These are phyloP conservation scores for Cephus pygmeus DNA, from an alignment of 2,888 invertebrate genomes.

Conservation along the genomic window DNA sequence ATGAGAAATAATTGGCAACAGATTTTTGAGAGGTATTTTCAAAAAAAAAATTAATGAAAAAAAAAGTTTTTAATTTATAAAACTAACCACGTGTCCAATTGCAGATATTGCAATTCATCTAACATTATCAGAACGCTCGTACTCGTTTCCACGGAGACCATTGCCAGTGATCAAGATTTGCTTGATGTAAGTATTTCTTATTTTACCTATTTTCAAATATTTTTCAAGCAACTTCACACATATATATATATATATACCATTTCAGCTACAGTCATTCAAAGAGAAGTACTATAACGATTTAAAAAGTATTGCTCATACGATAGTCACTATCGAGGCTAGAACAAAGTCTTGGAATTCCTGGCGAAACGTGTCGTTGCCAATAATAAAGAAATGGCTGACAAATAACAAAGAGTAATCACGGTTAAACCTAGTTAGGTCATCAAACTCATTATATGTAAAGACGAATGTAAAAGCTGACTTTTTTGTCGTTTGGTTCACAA, in stretches of 20 bases:
- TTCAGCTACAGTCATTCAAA: constrained; percentile 52
- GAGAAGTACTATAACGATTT: constrained; percentile 48
- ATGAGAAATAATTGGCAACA: constrained; percentile 51
- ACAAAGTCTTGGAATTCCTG: constrained; percentile 49
- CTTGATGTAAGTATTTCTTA: constrained; percentile 42
- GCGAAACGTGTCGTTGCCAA: constrained; percentile 41
- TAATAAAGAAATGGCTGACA: constrained; percentile 33
- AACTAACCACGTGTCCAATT: constrained; percentile 2
- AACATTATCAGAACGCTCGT: constrained; percentile 47
- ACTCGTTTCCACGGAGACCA: constrained; percentile 43
- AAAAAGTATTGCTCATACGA: constrained; percentile 45
- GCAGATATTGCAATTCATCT: constrained; percentile 48
- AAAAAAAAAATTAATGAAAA: background rate
- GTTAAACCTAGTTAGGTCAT: background rate
- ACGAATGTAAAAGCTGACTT: background rate
- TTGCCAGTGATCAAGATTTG: constrained; percentile 49
- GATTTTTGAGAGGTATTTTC: constrained; percentile 25
- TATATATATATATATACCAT: too few species aligned
- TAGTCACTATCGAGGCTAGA: constrained; percentile 51
- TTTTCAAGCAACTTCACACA: background rate
- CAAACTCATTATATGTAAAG: background rate
- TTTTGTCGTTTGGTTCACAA: background rate
- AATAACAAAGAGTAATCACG: background rate
- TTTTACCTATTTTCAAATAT: background rate
- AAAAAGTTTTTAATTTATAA: background rate